Evolutionary conservation across 2,888 invertebrate genomes (phyloP), one percentile per base, ranked within the genome.

Genomic region (Marronus borbonicus): DNA sequence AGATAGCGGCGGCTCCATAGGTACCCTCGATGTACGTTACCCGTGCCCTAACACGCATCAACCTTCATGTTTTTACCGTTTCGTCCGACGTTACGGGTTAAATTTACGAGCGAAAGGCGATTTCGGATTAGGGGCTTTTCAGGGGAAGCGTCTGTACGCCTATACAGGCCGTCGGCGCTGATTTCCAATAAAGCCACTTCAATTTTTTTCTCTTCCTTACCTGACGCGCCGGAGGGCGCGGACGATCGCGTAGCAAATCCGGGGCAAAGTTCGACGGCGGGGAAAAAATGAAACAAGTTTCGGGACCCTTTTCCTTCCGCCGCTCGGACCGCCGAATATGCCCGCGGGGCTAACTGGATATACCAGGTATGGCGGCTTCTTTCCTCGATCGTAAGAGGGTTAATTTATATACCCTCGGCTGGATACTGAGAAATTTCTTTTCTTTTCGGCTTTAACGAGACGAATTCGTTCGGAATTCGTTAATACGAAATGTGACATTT

Each of bases 51-150:
- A 49, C 68, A 50, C 68, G 50, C 68, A 50, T 68, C 68, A 68
- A 50, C 68, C 14, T 68, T 68, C 68, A 68, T 68, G 68, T 68
- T 68, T 68, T 68, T 68, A 50, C 68, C 68, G 68, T 68, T 68
- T 68, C 49, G 55, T 7, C 62, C 14, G 50, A n/a, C 68, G 50
- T 50, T 68, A 50, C 68, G 49, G 50, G 14, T 44, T 50, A 50
- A 68, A 68, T 68, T 68, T 68, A 68, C 50, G 50, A 39, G 5
- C 68, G 50, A 68, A 49, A 49, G 49, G 68, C 68, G 68, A 68
- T 68, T 68, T 68, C 39, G 50, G 50, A 68, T 68, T 68, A 68
- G 68, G 68, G 60, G 12, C 28, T 28, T 31, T 20, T 8, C 17
- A 24, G 20, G 17, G n/a, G 55, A 7, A 3, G 52, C 17, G 5